phyloP scores from a whole-genome alignment of 2,113 vertebrate genomes.

The Grammatotria lemairii region DNA sequence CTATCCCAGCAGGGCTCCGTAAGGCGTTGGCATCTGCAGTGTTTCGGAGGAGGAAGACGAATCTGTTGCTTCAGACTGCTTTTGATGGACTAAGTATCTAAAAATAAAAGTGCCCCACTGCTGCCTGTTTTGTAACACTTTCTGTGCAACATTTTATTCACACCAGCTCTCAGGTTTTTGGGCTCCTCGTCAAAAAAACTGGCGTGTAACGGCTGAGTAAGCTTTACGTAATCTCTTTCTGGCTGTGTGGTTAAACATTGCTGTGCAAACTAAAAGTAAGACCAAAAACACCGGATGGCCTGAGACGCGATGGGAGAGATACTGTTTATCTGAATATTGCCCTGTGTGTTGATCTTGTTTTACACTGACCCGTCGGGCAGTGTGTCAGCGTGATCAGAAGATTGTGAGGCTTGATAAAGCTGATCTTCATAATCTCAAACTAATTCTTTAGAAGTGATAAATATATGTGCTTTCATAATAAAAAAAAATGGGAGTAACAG shows the following conservation, averaged over 20 bases:
- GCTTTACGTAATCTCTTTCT: constrained; percentile 1
- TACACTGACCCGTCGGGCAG: not conserved
- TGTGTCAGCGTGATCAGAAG: not conserved
- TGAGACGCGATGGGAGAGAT: not conserved
- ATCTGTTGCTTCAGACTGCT: not conserved
- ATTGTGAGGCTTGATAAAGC: not conserved
- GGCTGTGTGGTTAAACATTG: not conserved
- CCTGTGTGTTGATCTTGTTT: not conserved
- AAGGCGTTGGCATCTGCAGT: not conserved
- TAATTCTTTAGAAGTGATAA: not conserved
- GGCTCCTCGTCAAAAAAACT: not conserved
- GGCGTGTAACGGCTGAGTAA: not conserved
- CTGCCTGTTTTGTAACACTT: constrained; percentile 1
- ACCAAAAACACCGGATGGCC: not conserved
- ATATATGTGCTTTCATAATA: not conserved
- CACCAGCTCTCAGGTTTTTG: not conserved
- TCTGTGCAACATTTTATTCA: not conserved
- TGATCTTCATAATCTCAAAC: not conserved
- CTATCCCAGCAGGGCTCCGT: not conserved
- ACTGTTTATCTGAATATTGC: not conserved
- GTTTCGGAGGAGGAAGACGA: not conserved
- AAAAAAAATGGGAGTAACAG: not conserved
- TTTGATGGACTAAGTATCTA: not conserved
- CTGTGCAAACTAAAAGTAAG: not conserved
- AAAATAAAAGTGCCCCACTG: constrained; percentile 12